These are phyloP conservation scores for Danionella dracula DNA, from an alignment of 2,797 vertebrate genomes.

Conservation along the genomic window DNA sequence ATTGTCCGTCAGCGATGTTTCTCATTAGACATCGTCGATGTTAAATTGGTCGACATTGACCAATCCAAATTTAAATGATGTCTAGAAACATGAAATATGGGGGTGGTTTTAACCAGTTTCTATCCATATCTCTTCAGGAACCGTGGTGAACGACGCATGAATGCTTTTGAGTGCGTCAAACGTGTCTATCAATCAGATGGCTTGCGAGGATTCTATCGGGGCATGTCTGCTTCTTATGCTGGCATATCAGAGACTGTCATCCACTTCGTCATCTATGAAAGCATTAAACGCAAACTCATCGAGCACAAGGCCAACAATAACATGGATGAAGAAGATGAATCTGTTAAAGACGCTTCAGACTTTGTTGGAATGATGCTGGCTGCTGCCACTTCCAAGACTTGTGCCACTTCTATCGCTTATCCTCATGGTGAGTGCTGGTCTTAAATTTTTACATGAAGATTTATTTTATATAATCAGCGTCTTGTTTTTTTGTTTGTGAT, in stretches of 20 bases:
- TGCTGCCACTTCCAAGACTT: conserved; percentile 96
- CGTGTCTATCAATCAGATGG: conserved; percentile 91
- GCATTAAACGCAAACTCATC: conserved; percentile 88
- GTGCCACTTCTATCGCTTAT: conserved; percentile 92
- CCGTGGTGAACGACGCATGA: conserved; percentile 89
- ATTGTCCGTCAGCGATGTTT: no score
- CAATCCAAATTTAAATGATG: no score
- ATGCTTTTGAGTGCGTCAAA: conserved; percentile 85
- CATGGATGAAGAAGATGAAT: conserved; percentile 84
- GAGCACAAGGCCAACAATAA: conserved; percentile 76
- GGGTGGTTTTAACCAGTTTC: not conserved
- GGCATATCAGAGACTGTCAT: conserved; percentile 99
- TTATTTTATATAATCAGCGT: no score
- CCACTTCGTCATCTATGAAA: conserved; percentile 99
- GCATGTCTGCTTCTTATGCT: conserved; percentile 97
- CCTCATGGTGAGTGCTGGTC: conserved; percentile 73
- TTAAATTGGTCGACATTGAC: no score
- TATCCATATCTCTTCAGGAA: conserved; percentile 72
- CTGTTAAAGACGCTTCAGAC: conserved; percentile 85
- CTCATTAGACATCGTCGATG: no score
- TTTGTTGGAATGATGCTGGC: conserved; percentile 98
- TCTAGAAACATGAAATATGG: no score
- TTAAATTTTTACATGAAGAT: not conserved
- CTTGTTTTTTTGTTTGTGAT: no score
- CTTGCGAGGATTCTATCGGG: conserved; percentile 90